phyloP scores from a whole-genome alignment of 1,140 invertebrate genomes.

The Lepidotrigona ventralis region DNA sequence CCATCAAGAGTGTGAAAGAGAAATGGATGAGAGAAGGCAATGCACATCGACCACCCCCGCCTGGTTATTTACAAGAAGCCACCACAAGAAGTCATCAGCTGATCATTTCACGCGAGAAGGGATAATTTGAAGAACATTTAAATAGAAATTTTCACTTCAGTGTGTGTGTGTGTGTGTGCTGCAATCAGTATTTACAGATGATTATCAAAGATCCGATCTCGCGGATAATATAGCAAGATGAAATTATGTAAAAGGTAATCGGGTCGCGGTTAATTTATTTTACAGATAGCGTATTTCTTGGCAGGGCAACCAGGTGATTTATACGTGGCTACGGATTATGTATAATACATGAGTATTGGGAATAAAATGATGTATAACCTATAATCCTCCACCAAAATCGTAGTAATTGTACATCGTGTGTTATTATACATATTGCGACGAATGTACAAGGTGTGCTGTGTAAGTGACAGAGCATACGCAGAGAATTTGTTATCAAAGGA shows the following conservation, averaged over 20 bases:
- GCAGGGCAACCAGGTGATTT: neutral
- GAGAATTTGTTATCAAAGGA: neutral
- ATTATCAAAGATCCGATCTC: neutral
- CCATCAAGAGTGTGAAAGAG: no score
- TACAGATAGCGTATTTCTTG: conserved; percentile 15
- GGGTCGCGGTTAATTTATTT: conserved; percentile 13
- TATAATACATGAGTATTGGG: conserved; percentile 5
- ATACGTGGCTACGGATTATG: neutral
- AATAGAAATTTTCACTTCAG: neutral
- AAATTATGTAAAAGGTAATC: neutral
- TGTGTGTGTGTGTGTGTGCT: no score
- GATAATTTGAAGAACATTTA: neutral
- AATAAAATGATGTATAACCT: neutral
- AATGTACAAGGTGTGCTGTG: conserved; percentile 2
- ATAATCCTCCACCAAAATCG: conserved; percentile 30
- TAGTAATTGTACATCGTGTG: conserved; percentile 21
- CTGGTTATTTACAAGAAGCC: conserved; percentile 41
- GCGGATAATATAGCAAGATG: neutral
- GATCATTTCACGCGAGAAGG: neutral
- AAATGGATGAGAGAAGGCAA: conserved; percentile 4
- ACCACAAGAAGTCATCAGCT: no score
- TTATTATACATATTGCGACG: conserved; percentile 10
- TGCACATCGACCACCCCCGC: conserved; percentile 1
- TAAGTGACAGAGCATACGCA: conserved; percentile 1
- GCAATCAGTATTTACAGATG: conserved; percentile 27